These are phyloP conservation scores for Cynoglossus semilaevis DNA, from an alignment of 2,113 vertebrate species.

Conservation along the genomic window DNA sequence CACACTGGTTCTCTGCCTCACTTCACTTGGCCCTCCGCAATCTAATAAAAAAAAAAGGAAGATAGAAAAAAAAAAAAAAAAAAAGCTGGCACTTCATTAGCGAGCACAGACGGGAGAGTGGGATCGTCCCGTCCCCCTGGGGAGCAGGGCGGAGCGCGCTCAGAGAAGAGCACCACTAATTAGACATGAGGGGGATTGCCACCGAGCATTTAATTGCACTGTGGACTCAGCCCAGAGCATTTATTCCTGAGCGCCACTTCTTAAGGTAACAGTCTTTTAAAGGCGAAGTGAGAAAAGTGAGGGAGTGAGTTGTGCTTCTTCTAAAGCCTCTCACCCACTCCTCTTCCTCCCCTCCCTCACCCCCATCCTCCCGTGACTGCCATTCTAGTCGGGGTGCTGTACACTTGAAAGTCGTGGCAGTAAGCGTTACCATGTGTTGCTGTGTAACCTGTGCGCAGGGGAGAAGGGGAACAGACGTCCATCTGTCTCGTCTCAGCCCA, in stretches of 20 bases:
- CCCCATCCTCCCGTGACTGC: slow-evolving; percentile 33
- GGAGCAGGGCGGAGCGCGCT: slow-evolving; percentile 47
- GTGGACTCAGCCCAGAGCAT: slow-evolving; percentile 66
- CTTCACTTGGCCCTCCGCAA: slow-evolving; percentile 40
- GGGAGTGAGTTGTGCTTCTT: slow-evolving; percentile 62
- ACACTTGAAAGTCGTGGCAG: slow-evolving; percentile 66
- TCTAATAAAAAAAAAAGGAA: slow-evolving; percentile 10
- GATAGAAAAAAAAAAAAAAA: slow-evolving; percentile 14
- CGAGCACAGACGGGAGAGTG: slow-evolving; percentile 72
- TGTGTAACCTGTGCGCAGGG: slow-evolving; percentile 57
- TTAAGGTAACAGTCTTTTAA: slow-evolving; percentile 82
- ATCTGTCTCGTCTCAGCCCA: slow-evolving; percentile 54
- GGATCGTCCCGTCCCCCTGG: slow-evolving; percentile 64
- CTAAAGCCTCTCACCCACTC: slow-evolving; percentile 22
- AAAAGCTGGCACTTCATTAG: slow-evolving; percentile 75
- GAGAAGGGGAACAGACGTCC: slow-evolving; percentile 45
- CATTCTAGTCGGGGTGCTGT: slow-evolving; percentile 59
- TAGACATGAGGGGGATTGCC: slow-evolving; percentile 68
- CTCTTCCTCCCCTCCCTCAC: slow-evolving; percentile 11
- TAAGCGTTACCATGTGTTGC: slow-evolving; percentile 59
- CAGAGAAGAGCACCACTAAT: slow-evolving; percentile 74
- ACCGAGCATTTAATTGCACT: slow-evolving; percentile 71
- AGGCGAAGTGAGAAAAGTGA: slow-evolving; percentile 73
- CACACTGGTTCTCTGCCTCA: slow-evolving; percentile 44
- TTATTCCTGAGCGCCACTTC: slow-evolving; percentile 72